Base-by-base conservation (phyloP, 2,888 invertebrate species). In the Microchrysa polita region DNA sequence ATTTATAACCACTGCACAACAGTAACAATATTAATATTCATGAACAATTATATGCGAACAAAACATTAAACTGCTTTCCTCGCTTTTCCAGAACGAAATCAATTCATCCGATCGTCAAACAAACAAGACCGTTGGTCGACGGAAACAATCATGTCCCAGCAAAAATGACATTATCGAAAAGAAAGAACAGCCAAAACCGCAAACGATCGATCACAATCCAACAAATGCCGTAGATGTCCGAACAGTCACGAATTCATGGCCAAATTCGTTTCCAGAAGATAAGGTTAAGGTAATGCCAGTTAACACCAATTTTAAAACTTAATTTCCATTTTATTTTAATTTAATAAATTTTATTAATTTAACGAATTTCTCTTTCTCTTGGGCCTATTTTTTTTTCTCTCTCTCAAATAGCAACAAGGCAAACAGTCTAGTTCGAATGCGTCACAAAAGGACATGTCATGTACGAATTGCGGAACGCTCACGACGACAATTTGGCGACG, bases 401-500 rank as follows among this genome's bases (percentile, higher is more conserved):
- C 20, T 57, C 20, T n/a, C 18, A 57, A 57, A 20, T 57, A 52
- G 16, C 52, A 73, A 10, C 65, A 73, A 23, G 53, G 27, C 9
- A 76, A 75, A 63, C 75, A 72, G 61, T 72, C 74, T 2, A 74
- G 74, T 71, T 72, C 60, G 20, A 59, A 72, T 75, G 78, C 76
- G 78, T 78, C 78, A 80, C 82, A 81, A 78, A 85, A 87, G 78
- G 97, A 97, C 81, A 90, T 98, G 81, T 89, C 92, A 14, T 98
- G 98, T 86, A 94, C 95, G 79, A 98, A 98, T 88, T 98, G 98
- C 86, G 93, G 95, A 78, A 98, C 98, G n/a, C 92, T 93, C 83
- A 96, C 95, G 52, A 98, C 98, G 74, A 98, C 98, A 0, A 93
- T 98, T 77, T 98, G 98, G 98, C 88, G 98, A 80, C 89, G 98